Conservation (phyloP, 2,888 invertebrate genomes). For the Thereva nobilitata region DNA sequence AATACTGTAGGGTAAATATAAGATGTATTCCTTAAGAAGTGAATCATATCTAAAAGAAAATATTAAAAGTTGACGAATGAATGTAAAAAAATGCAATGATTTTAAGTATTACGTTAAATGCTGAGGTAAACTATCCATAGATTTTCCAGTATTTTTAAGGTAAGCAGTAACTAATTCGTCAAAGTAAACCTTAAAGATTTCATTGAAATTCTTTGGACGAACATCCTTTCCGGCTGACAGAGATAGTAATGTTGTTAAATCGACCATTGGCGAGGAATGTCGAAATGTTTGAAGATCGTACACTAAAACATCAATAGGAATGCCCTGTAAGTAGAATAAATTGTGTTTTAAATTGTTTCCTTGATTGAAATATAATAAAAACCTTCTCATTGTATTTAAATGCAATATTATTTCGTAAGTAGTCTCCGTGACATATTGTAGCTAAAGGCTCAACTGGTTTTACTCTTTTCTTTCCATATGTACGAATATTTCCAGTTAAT, state of each 20-base stretch:
- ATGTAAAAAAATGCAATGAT: background rate
- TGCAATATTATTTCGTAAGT: conserved; percentile 55
- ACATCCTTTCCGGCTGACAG: conserved; percentile 50
- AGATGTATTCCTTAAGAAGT: conserved; percentile 52
- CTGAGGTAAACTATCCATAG: conserved; percentile 45
- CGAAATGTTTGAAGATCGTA: conserved; percentile 57
- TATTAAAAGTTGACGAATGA: background rate
- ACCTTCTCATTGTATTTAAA: conserved; percentile 48
- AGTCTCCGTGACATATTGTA: conserved; percentile 56
- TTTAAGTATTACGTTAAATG: conserved; percentile 48
- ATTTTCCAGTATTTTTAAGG: conserved; percentile 33
- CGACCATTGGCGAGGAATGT: conserved; percentile 55
- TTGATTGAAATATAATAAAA: background rate
- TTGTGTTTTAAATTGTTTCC: background rate
- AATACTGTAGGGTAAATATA: conserved; percentile 49
- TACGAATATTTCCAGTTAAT: conserved; percentile 41
- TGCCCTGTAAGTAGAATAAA: conserved; percentile 37
- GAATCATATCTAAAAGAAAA: conserved; percentile 45
- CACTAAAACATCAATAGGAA: conserved; percentile 52
- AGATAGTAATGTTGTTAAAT: conserved; percentile 50
- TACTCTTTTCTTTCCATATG: conserved; percentile 48
- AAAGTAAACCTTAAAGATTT: conserved; percentile 52
- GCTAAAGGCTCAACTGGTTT: conserved; percentile 52
- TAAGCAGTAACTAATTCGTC: conserved; percentile 46
- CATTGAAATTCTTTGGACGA: conserved; percentile 49